A percentile compares a stretch with the other conserved stretches of the same genome.
Conservation (phyloP, 2,113 vertebrate genomes). For the Marcusenius ussheri region DNA sequence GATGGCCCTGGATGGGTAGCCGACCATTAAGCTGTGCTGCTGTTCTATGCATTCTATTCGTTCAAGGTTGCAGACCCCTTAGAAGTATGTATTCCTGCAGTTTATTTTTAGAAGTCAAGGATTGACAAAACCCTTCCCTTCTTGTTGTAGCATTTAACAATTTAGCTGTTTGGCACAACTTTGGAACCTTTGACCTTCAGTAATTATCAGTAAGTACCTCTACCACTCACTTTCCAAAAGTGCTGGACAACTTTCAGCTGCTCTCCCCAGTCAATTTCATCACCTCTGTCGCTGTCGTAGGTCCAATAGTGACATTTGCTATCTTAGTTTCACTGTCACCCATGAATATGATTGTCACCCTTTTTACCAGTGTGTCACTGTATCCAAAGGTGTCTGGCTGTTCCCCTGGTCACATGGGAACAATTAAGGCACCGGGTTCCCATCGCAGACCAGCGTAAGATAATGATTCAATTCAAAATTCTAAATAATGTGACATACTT, state of each 20-base stretch:
- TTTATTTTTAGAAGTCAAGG: too few species aligned
- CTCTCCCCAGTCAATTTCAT: not conserved
- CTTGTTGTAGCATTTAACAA: not conserved
- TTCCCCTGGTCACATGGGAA: not conserved
- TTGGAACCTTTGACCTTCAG: not conserved
- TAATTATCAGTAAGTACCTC: not conserved
- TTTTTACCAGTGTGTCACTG: conserved; percentile 24
- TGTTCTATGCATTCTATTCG: not conserved
- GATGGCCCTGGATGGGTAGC: not conserved
- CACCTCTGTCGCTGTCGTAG: not conserved
- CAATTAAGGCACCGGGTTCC: not conserved
- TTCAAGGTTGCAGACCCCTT: not conserved
- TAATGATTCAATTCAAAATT: not conserved
- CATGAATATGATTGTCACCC: conserved; percentile 21
- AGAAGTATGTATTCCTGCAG: not conserved
- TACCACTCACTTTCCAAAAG: not conserved
- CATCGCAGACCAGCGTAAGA: not conserved
- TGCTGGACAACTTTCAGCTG: not conserved
- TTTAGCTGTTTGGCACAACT: not conserved
- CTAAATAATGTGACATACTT: conserved; percentile 4
- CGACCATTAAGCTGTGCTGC: not conserved
- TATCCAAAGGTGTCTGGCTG: not conserved
- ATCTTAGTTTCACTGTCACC: conserved; percentile 24
- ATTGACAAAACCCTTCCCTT: not conserved
- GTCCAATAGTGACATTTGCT: not conserved